Conservation (phyloP, 2,113 vertebrate genomes). For the Cinclus cinclus region DNA sequence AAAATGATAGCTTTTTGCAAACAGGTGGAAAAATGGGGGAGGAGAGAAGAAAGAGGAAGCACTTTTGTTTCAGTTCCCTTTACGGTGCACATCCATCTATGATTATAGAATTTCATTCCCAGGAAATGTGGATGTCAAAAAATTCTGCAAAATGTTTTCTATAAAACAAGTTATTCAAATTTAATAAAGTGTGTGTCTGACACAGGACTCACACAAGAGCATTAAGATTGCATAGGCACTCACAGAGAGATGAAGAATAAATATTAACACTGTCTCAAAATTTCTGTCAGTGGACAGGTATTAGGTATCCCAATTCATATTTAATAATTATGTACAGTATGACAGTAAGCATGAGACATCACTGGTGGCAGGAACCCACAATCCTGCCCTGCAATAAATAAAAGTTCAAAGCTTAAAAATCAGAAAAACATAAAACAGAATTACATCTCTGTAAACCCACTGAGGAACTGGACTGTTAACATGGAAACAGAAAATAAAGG, state of each 20-base stretch:
- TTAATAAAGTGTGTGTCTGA: not conserved
- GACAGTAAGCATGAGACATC: not conserved
- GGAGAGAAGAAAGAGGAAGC: not conserved
- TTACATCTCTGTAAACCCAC: not conserved
- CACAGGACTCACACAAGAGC: not conserved
- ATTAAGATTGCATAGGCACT: not conserved
- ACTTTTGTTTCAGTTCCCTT: conserved; percentile 10
- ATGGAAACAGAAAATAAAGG: not conserved
- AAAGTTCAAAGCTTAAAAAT: not conserved
- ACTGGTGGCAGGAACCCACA: not conserved
- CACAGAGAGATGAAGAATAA: not conserved
- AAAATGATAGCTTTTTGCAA: not conserved
- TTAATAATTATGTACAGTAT: not conserved
- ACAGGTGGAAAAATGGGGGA: conserved; percentile 27
- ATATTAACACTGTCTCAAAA: fast-evolving
- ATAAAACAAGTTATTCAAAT: not conserved
- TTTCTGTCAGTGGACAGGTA: not conserved
- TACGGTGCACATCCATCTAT: not conserved
- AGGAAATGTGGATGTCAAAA: not conserved
- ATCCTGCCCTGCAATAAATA: not conserved
- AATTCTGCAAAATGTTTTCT: not conserved
- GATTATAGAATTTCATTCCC: not conserved
- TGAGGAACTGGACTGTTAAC: not conserved
- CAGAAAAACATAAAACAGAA: not conserved
- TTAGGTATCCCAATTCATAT: not conserved